These are phyloP conservation scores for Danio aesculapii DNA, from an alignment of 2,797 vertebrate species.

Conservation along the genomic window DNA sequence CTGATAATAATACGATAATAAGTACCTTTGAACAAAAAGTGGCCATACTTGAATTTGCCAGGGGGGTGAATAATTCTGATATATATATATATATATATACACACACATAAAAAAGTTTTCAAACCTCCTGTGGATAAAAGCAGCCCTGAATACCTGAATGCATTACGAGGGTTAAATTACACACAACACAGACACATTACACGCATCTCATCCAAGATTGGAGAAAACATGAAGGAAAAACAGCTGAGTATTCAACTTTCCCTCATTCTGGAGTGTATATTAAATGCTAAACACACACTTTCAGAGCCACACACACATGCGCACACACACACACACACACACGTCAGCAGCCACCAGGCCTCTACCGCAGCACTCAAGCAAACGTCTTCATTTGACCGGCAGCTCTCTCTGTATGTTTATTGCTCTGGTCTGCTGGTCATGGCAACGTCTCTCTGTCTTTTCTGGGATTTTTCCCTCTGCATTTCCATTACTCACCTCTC, in stretches of 20 bases:
- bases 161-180: not conserved
- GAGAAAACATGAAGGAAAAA: not conserved
- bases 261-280: constrained; percentile 2
- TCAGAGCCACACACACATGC: not conserved
- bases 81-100: too few species aligned
- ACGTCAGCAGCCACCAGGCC: constrained; percentile 27
- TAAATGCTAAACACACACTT: not conserved
- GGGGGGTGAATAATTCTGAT: too few species aligned
- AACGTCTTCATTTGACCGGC: constrained; percentile 43
- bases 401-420: constrained; percentile 36
- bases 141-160: too few species aligned
- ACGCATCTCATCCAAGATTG: not conserved
- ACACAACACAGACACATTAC: not conserved
- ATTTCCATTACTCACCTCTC: constrained; percentile 33
- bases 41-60: too few species aligned
- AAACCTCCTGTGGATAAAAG: too few species aligned
- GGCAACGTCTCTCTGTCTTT: constrained; percentile 16
- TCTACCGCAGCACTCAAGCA: constrained; percentile 31
- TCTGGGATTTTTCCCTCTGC: constrained; percentile 25
- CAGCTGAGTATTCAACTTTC: not conserved
- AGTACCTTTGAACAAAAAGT: too few species aligned
- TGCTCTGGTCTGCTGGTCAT: constrained; percentile 44
- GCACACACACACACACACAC: not conserved
- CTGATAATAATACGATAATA: too few species aligned
- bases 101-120: too few species aligned